A percentile compares a stretch with the other conserved stretches of the same genome.
Conservation (phyloP, 1,140 invertebrate genomes). For the Bradynema listronoti region DNA sequence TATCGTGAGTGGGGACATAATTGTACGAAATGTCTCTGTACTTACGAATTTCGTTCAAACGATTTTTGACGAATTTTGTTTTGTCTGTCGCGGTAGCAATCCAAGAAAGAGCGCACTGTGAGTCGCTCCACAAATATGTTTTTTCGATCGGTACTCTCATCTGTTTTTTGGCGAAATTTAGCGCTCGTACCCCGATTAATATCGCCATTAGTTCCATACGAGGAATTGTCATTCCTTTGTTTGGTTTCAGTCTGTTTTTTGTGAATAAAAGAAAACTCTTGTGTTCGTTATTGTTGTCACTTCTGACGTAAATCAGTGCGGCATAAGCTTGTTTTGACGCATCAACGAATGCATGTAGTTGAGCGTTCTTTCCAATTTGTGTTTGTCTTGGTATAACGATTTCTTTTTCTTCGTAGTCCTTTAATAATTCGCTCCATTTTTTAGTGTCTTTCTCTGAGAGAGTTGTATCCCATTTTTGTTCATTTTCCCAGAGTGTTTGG, state of each 20-base stretch:
- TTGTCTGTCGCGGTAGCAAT: constrained; percentile 2
- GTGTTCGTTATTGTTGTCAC: not conserved
- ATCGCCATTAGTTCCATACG: constrained; percentile 25
- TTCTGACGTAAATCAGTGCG: constrained; percentile 18
- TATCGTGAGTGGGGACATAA: constrained; percentile 16
- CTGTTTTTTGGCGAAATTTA: not conserved
- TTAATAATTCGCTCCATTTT: not conserved
- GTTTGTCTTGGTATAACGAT: not conserved
- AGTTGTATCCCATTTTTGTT: constrained; percentile 13
- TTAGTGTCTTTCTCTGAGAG: not conserved
- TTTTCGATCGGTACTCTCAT: not conserved
- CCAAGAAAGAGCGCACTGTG: constrained; percentile 17
- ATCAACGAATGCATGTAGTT: constrained; percentile 31
- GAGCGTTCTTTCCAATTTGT: not conserved
- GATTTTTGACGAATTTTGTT: constrained; percentile 18
- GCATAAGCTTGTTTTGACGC: constrained; percentile 21
- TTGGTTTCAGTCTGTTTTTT: constrained; percentile 23
- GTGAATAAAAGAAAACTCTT: constrained; percentile 21
- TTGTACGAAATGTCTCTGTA: not conserved
- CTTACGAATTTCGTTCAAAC: constrained; percentile 9
- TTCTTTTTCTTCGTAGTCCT: not conserved
- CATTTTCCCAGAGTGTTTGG: constrained; percentile 29
- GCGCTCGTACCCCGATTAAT: not conserved
- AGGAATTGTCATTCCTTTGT: constrained; percentile 20
- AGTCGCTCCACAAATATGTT: constrained; percentile 27